These are phyloP conservation scores for Pristionchus pacificus DNA, from an alignment of 1,140 invertebrate genomes.

Conservation along the genomic window DNA sequence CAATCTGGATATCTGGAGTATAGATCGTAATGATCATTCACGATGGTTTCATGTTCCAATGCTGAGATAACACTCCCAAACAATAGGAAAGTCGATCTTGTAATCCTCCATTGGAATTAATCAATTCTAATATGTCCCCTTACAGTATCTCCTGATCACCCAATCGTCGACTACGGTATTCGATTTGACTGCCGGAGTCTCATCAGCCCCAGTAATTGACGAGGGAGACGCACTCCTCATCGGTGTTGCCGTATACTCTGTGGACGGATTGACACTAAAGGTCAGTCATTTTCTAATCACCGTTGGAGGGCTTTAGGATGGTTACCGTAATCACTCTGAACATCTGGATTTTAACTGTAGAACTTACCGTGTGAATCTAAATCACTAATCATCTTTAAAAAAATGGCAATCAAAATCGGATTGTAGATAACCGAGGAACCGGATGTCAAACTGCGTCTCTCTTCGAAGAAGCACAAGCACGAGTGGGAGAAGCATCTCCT, in stretches of 20 bases:
- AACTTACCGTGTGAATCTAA: background rate
- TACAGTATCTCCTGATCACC: too few species aligned
- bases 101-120: too few species aligned
- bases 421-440: background rate
- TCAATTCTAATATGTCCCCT: too few species aligned
- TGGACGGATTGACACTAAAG: background rate
- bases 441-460: background rate
- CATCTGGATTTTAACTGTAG: background rate
- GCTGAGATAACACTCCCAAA: too few species aligned
- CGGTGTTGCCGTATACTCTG: background rate
- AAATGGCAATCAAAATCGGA: background rate
- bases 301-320: background rate
- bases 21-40: too few species aligned
- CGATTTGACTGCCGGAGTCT: too few species aligned
- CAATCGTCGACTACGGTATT: too few species aligned
- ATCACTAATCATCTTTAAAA: background rate
- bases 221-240: background rate
- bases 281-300: too few species aligned
- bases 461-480: background rate
- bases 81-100: too few species aligned
- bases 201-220: too few species aligned
- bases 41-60: too few species aligned
- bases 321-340: background rate
- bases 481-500: background rate
- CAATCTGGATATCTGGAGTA: too few species aligned